A percentile compares a stretch with the other conserved stretches of the same genome.
Evolutionary conservation across 2,888 invertebrate genomes (phyloP).

Genomic region (Cephus runcator): DNA sequence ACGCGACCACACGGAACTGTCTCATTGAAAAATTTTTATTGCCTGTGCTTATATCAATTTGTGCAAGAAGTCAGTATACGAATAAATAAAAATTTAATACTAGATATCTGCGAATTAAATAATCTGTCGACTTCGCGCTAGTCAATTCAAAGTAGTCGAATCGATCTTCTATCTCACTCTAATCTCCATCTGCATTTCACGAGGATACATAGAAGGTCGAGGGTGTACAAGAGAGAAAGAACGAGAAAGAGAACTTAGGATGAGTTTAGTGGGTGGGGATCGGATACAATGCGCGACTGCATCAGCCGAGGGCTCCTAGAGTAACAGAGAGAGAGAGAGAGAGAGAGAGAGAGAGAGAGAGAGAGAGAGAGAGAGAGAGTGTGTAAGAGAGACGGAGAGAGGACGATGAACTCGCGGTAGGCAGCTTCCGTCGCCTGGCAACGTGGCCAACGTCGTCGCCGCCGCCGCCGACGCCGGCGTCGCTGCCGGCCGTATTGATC

Average conservation of each 20-base stretch:
- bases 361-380: slow-evolving; percentile 54
- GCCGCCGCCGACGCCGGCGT: slow-evolving; percentile 44
- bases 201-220: not conserved
- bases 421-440: slow-evolving; percentile 67
- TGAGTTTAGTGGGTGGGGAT: slow-evolving; percentile 19
- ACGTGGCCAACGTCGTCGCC: slow-evolving; percentile 65
- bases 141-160: not conserved
- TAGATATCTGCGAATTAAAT: slow-evolving; percentile 5
- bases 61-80: not conserved
- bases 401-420: slow-evolving; percentile 68
- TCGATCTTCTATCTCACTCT: not conserved
- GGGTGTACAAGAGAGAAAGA: slow-evolving; percentile 17
- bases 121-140: not conserved
- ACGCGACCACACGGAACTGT: not conserved
- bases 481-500: slow-evolving; percentile 32
- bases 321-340: slow-evolving; percentile 61
- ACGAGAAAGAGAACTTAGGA: slow-evolving; percentile 11
- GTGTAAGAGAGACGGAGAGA: slow-evolving; percentile 48
- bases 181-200: slow-evolving; percentile 1
- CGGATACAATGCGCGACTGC: slow-evolving; percentile 10
- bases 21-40: not conserved
- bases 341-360: slow-evolving; percentile 46
- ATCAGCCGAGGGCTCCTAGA: slow-evolving; percentile 65
- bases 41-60: not conserved
- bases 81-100: not conserved